Evolutionary conservation across 2,888 invertebrate species (phyloP).

Genomic region (Plagodis pulveraria): DNA sequence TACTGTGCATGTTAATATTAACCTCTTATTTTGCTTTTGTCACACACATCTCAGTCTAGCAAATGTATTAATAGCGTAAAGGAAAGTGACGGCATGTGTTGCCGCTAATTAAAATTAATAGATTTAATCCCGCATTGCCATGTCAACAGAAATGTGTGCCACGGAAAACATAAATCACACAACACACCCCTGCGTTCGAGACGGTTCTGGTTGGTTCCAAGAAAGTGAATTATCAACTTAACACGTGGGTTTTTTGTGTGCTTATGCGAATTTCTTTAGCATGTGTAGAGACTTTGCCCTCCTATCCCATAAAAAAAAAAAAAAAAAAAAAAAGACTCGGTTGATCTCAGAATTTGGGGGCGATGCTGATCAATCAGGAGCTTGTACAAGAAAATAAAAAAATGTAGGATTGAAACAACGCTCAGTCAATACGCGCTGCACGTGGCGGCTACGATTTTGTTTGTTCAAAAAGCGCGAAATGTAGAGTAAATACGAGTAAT

Average conservation of each 20-base stretch:
- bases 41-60: background rate
- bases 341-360: slow-evolving; percentile 10
- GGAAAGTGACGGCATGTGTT: slow-evolving; percentile 26
- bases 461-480: too few relatives aligned
- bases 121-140: slow-evolving; percentile 41
- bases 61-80: slow-evolving; percentile 10
- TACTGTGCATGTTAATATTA: too few relatives aligned
- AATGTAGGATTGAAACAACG: too few relatives aligned
- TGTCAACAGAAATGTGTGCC: slow-evolving; percentile 53
- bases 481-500: too few relatives aligned
- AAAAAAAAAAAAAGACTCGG: too few relatives aligned
- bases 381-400: too few relatives aligned
- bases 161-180: slow-evolving; percentile 69
- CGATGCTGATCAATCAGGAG: too few relatives aligned
- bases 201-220: slow-evolving; percentile 53
- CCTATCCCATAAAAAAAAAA: too few relatives aligned
- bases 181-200: slow-evolving; percentile 36
- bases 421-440: too few relatives aligned
- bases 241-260: slow-evolving; percentile 71
- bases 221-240: slow-evolving; percentile 78
- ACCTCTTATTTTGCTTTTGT: too few relatives aligned
- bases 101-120: slow-evolving; percentile 47
- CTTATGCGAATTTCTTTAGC: slow-evolving; percentile 42
- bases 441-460: too few relatives aligned
- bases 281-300: slow-evolving; percentile 33